Conservation (phyloP, 2,113 vertebrate genomes). For the Anoura caudifer region DNA sequence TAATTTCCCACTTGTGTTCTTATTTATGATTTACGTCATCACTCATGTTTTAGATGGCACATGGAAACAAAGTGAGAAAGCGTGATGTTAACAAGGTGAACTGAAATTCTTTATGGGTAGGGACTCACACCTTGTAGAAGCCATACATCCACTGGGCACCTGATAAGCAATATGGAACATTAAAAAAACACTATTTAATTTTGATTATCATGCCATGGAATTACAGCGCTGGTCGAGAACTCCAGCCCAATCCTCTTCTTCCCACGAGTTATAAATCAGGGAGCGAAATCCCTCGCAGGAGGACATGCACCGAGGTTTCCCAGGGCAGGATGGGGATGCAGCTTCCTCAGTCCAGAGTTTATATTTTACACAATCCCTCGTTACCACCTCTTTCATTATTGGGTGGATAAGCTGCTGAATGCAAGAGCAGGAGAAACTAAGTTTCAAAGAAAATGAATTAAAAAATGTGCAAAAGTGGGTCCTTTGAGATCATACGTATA, state of each 20-base stretch:
- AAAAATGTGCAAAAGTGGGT: neutral
- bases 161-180: neutral
- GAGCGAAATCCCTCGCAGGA: neutral
- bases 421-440: neutral
- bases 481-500: neutral
- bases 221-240: neutral
- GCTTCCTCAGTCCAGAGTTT: neutral
- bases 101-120: neutral
- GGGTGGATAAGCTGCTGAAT: neutral
- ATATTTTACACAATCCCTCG: neutral
- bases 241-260: neutral
- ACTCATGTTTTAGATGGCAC: neutral
- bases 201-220: neutral
- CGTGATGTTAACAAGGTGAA: neutral
- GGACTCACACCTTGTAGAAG: neutral
- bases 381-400: neutral
- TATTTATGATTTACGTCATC: neutral
- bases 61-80: neutral
- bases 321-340: neutral
- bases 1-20: neutral
- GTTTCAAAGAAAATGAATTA: neutral
- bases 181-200: neutral
- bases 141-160: neutral
- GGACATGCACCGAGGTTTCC: neutral
- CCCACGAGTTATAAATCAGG: neutral